Conservation (phyloP, 2,888 invertebrate genomes). For the Anticlea derivata region DNA sequence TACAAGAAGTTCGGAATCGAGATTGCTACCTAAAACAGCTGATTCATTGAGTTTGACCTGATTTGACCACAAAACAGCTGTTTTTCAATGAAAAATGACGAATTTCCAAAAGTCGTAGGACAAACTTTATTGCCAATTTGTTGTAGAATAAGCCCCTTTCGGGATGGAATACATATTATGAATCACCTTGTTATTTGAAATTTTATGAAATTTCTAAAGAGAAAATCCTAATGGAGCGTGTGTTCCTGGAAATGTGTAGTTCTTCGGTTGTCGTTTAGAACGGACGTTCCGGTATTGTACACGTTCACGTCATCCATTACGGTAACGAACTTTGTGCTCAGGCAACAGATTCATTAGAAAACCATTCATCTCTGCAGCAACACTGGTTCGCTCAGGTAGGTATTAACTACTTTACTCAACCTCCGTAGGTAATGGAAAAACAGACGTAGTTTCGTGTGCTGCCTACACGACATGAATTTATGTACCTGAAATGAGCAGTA, state of each 20-base stretch:
- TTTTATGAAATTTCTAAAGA: background rate
- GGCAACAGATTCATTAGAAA: conserved; percentile 70
- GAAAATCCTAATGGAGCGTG: background rate
- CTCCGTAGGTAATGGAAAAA: conserved; percentile 29
- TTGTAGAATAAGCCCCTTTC: too few relatives aligned
- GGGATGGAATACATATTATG: too few relatives aligned
- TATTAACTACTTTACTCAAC: conserved; percentile 34
- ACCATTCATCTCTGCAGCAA: conserved; percentile 59
- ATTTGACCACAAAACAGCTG: too few relatives aligned
- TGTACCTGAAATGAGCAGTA: conserved; percentile 2
- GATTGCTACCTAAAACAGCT: too few relatives aligned
- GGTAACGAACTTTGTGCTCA: conserved; percentile 65
- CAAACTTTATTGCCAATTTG: too few relatives aligned
- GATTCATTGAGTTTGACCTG: too few relatives aligned
- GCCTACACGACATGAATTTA: conserved; percentile 24
- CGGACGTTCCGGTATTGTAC: conserved; percentile 32
- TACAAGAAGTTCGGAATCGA: too few relatives aligned
- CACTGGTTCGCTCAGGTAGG: conserved; percentile 34
- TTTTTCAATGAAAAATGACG: too few relatives aligned
- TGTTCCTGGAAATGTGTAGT: conserved; percentile 16
- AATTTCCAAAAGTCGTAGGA: too few relatives aligned
- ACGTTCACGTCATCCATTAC: conserved; percentile 53
- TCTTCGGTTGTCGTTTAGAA: conserved; percentile 27
- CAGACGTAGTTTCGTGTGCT: conserved; percentile 22
- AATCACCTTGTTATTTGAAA: too few relatives aligned